Evolutionary conservation across 2,113 vertebrate genomes (phyloP).

Genomic region (Oceanodroma tethys): DNA sequence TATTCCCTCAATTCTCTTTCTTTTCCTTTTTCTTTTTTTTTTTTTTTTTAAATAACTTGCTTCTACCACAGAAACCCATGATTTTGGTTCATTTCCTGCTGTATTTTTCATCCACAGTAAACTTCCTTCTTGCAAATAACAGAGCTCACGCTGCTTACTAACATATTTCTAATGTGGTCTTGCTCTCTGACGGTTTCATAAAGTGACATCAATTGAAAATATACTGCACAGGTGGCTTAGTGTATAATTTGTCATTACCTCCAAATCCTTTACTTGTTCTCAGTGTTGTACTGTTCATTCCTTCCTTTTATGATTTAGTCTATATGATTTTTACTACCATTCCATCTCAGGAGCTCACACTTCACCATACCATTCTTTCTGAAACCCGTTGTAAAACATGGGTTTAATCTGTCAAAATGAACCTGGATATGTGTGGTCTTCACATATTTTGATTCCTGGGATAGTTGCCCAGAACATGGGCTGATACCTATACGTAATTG

Average conservation of each 20-base stretch:
- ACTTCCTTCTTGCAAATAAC: not conserved
- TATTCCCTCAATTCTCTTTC: not conserved
- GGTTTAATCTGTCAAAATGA: conserved; percentile 2
- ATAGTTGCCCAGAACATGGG: not conserved
- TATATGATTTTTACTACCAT: conserved; percentile 46
- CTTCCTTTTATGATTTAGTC: conserved; percentile 26
- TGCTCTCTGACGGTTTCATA: conserved; percentile 30
- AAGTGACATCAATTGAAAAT: conserved; percentile 25
- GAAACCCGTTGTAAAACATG: conserved; percentile 35
- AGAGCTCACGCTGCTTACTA: not conserved
- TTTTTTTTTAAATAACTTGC: not conserved
- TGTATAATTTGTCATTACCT: conserved; percentile 48
- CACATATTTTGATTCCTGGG: not conserved
- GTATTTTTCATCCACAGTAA: not conserved
- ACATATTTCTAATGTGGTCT: conserved; percentile 27
- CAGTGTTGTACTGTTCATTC: conserved; percentile 32
- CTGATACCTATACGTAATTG: not conserved
- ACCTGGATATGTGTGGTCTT: not conserved
- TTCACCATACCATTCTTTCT: conserved; percentile 31
- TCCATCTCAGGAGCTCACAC: conserved; percentile 2
- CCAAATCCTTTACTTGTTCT: conserved; percentile 22
- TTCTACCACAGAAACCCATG: not conserved
- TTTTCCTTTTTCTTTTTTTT: not conserved
- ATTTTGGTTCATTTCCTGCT: conserved; percentile 1
- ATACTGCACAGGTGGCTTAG: conserved; percentile 8